A percentile compares a stretch with the other conserved stretches of the same genome.
Conservation (phyloP, 2,888 invertebrate species). For the Hymenopus coronatus region DNA sequence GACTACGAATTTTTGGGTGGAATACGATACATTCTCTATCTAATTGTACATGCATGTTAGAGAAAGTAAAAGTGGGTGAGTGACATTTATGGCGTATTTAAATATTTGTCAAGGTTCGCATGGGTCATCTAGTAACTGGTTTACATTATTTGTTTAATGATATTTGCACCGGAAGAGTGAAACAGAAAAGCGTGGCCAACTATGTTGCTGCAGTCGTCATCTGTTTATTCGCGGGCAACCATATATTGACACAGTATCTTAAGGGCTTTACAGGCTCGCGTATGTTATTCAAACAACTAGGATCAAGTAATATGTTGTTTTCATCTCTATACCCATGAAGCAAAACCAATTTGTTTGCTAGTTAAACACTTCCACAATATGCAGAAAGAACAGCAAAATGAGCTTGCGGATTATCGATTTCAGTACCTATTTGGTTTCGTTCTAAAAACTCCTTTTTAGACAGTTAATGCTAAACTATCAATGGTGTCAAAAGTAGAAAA, state of each 20-base stretch:
- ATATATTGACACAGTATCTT: not conserved
- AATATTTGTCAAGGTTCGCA: no score
- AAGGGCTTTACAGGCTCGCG: not conserved
- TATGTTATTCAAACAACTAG: not conserved
- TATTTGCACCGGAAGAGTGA: not conserved
- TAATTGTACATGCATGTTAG: no score
- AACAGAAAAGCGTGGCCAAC: not conserved
- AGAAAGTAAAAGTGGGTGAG: no score
- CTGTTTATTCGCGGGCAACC: not conserved
- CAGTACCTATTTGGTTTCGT: not conserved
- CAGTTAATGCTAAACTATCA: no score
- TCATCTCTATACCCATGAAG: not conserved
- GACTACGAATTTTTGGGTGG: no score
- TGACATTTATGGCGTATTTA: no score
- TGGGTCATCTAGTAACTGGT: not conserved
- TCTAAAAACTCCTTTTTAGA: no score
- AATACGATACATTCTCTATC: no score
- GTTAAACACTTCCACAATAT: not conserved
- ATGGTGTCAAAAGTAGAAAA: no score
- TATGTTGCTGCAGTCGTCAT: not conserved
- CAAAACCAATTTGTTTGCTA: not conserved
- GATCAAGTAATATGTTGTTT: not conserved
- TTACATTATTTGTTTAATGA: not conserved
- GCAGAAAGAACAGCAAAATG: not conserved
- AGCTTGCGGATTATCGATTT: not conserved